Evolutionary conservation across 2,113 vertebrate species (phyloP), one percentile per base, ranked within the genome.

Genomic region (Xyrauchen texanus): DNA sequence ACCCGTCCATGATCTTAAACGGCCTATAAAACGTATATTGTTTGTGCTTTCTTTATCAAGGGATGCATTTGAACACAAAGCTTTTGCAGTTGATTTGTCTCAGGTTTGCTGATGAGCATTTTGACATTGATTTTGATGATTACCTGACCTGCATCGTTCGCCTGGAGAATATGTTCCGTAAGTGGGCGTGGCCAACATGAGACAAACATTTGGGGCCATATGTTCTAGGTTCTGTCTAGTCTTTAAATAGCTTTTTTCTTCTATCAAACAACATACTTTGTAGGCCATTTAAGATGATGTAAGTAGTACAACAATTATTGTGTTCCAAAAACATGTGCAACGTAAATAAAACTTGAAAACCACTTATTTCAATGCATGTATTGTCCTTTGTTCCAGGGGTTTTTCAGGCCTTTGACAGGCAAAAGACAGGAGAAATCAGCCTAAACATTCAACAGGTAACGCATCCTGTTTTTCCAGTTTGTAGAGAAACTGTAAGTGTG

Each of bases 71-170:
- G 82, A 94, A 94, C 87, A 93, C 91, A 70, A 85, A 87, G 64
- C 88, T 99, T 12, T 90, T 99, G 86, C 96, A 98, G 88, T 85
- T 98, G 82, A 3, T 97, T 0, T 91, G 93, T 1, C 87, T 98
- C 68, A 91, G 98, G 65, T 98, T 95, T 0, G 90, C 92, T 0
- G 95, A 98, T 0, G 80, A 92, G 3, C 86, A 86, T 0, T 92
- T 90, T 3, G 93, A 98, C 68, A 92, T 99, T 16, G 94, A 94
- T 83, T 98, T 99, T 12, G 96, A 98, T 8, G 96, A 97, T 82
- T 98, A 96, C 86, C 94, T 99, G 85, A 96, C 94, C 87, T 97
- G 96, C 91, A 88, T 98, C 53, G 93, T 98, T 73, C 93, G 95
- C 8, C 88, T 99, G 81, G 97, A 99, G 90, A 98, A 96, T 58